Evolutionary conservation across 2,797 vertebrate genomes (phyloP).

Genomic region (Peromyscus nudipes): DNA sequence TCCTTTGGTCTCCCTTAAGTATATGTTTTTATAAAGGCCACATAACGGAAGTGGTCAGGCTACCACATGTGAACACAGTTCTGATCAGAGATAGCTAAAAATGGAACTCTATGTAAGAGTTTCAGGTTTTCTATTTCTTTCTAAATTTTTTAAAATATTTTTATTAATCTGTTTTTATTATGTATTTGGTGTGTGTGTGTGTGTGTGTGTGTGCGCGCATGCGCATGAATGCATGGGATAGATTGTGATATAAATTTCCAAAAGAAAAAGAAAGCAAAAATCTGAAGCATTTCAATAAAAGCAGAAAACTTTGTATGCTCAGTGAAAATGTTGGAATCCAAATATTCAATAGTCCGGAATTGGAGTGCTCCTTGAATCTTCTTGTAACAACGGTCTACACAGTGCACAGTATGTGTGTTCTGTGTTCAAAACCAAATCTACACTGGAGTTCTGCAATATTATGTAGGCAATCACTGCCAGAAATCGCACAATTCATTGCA

Average conservation of each 20-base stretch:
- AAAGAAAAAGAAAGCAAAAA: background rate
- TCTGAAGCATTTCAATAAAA: too few species aligned
- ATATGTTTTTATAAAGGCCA: slow-evolving; percentile 19
- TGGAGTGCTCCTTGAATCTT: background rate
- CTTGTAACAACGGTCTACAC: background rate
- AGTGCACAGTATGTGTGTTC: background rate
- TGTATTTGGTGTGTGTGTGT: background rate
- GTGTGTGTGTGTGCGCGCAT: background rate
- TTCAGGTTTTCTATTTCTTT: slow-evolving; percentile 1
- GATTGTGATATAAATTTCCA: background rate
- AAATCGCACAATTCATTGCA: background rate
- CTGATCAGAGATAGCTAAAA: background rate
- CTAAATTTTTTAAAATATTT: background rate
- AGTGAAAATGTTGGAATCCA: background rate
- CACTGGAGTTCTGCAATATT: background rate
- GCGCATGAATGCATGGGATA: background rate
- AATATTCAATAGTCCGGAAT: background rate
- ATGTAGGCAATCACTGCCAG: background rate
- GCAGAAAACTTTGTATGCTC: background rate
- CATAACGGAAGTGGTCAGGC: background rate
- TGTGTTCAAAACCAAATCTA: background rate
- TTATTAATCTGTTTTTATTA: background rate
- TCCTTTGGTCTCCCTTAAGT: background rate
- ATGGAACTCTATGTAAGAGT: background rate
- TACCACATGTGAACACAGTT: background rate